Evolutionary conservation across 2,797 vertebrate species (phyloP).

Genomic region (Carcharodon carcharias): DNA sequence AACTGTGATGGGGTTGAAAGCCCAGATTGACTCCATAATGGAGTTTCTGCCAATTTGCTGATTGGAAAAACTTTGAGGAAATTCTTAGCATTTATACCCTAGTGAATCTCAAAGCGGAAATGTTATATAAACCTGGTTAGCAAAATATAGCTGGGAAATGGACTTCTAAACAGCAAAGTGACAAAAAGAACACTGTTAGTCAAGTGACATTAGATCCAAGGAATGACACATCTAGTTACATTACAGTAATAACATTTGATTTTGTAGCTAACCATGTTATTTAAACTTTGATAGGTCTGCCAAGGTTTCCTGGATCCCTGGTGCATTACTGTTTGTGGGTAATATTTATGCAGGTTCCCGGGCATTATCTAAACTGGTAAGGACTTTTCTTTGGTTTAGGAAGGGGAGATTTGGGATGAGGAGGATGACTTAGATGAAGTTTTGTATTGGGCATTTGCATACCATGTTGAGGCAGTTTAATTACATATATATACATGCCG

Average conservation of each 20-base stretch:
- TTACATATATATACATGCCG: neutral
- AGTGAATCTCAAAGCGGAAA: neutral
- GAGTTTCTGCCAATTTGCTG: neutral
- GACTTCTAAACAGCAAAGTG: neutral
- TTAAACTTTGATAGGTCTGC: slow-evolving; percentile 62
- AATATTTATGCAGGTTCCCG: slow-evolving; percentile 89
- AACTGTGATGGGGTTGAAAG: neutral
- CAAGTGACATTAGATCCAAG: neutral
- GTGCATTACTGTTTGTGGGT: slow-evolving; percentile 80
- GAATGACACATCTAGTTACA: neutral
- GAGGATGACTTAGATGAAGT: slow-evolving; percentile 46
- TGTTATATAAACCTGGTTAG: neutral
- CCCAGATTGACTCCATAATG: neutral
- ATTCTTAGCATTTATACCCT: too few species aligned
- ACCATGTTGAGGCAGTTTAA: neutral
- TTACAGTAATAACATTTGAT: neutral
- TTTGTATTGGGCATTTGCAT: neutral
- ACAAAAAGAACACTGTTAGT: neutral
- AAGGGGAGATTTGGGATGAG: slow-evolving; percentile 42
- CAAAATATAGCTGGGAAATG: neutral
- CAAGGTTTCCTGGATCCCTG: slow-evolving; percentile 77
- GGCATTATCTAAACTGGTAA: slow-evolving; percentile 79
- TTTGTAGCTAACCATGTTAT: slow-evolving; percentile 5
- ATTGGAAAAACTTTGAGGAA: too few species aligned
- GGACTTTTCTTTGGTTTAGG: slow-evolving; percentile 41